Conservation (phyloP, 2,113 vertebrate genomes). For the Pteruthius melanotis region DNA sequence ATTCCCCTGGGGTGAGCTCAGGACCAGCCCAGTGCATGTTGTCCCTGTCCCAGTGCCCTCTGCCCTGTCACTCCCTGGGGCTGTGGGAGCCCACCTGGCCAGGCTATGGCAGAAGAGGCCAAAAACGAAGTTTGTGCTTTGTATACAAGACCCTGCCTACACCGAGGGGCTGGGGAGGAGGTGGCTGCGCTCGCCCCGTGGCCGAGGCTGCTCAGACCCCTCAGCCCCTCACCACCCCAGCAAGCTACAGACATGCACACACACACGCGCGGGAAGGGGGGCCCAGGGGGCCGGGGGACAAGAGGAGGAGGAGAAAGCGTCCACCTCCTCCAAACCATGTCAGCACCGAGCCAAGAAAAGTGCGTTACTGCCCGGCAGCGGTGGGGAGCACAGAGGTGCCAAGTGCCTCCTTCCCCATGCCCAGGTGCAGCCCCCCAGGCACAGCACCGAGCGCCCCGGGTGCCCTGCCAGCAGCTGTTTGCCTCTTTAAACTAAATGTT, state of each 20-base stretch:
- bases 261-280: neutral
- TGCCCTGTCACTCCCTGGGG: neutral
- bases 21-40: neutral
- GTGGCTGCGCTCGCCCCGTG: rapidly evolving
- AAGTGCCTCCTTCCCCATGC: neutral
- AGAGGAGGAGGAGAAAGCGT: neutral
- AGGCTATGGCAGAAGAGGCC: neutral
- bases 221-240: neutral
- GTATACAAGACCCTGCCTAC: slow-evolving; percentile 51
- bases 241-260: neutral
- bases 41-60: neutral
- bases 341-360: neutral
- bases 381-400: neutral
- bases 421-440: neutral
- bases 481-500: neutral
- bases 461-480: neutral
- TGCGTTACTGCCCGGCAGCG: rapidly evolving
- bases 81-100: neutral
- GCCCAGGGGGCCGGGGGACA: neutral
- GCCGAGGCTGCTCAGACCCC: neutral
- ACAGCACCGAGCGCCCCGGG: rapidly evolving
- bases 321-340: neutral
- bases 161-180: neutral
- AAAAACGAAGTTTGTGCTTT: slow-evolving; percentile 56
- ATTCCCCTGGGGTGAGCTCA: neutral